Evolutionary conservation across 2,113 vertebrate species (phyloP).

Genomic region (Seriola aureovittata): DNA sequence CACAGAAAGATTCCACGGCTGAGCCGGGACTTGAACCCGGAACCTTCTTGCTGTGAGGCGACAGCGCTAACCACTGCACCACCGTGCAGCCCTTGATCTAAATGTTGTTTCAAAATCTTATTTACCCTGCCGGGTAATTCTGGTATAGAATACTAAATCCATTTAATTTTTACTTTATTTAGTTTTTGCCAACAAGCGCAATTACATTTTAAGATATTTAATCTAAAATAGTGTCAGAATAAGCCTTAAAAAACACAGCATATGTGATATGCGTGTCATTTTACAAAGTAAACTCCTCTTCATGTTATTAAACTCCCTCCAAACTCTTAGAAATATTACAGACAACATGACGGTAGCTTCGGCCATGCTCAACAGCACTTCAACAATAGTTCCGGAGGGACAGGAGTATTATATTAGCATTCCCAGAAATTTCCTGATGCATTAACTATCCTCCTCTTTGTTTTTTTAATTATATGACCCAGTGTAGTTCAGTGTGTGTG

Average conservation of each 20-base stretch:
- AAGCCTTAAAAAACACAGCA: not conserved
- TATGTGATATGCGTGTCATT: not conserved
- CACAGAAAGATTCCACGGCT: too few relatives aligned
- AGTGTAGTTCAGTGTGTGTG: not conserved
- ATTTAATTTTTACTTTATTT: too few relatives aligned
- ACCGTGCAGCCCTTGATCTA: too few relatives aligned
- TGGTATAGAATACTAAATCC: too few relatives aligned
- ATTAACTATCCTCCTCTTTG: not conserved
- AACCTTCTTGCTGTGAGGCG: too few relatives aligned
- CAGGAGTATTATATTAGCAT: not conserved
- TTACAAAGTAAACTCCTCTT: not conserved
- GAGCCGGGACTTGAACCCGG: too few relatives aligned
- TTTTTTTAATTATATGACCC: not conserved
- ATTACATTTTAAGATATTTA: not conserved
- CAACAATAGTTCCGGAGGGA: not conserved
- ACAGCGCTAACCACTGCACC: too few relatives aligned
- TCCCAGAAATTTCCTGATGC: conserved; percentile 1
- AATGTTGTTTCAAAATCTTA: too few relatives aligned
- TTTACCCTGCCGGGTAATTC: too few relatives aligned
- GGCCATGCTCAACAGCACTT: not conserved
- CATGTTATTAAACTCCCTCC: not conserved
- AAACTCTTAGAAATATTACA: not conserved
- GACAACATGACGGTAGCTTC: not conserved
- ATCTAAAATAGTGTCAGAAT: not conserved
- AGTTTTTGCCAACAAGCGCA: not conserved